Evolutionary conservation across 1,140 invertebrate species (phyloP).

Genomic region (Sitobion miscanthi): DNA sequence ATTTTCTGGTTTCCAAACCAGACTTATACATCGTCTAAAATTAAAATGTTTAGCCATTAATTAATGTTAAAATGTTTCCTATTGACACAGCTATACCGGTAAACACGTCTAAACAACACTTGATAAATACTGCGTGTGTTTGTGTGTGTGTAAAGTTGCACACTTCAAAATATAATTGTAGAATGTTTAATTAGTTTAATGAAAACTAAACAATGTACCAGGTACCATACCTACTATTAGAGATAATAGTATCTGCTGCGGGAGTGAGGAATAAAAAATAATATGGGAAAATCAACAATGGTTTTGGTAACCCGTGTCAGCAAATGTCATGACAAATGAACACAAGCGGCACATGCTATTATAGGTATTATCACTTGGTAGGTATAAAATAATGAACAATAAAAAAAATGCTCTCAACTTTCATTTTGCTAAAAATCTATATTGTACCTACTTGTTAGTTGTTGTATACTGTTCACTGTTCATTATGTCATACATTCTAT

Average conservation of each 20-base stretch:
- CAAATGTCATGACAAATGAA: background rate
- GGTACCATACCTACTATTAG: background rate
- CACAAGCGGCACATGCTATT: background rate
- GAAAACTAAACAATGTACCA: background rate
- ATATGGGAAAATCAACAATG: background rate
- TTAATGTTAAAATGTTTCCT: background rate
- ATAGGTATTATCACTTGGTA: background rate
- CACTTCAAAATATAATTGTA: background rate
- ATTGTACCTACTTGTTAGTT: too few species aligned
- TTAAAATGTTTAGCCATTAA: background rate
- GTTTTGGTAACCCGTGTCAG: background rate
- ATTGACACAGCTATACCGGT: background rate
- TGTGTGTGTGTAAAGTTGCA: background rate
- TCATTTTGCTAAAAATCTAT: background rate
- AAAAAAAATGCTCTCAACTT: background rate
- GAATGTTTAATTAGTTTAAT: slow-evolving; percentile 19
- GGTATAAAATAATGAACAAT: background rate
- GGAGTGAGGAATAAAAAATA: background rate
- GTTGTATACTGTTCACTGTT: background rate
- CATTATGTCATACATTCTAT: background rate
- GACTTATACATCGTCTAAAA: background rate
- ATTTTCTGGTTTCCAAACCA: background rate
- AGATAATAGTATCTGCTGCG: background rate
- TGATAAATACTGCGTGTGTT: background rate
- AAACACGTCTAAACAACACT: background rate